Base-by-base conservation (phyloP, 2,797 vertebrate genomes). In the Sorex maritimensis region DNA sequence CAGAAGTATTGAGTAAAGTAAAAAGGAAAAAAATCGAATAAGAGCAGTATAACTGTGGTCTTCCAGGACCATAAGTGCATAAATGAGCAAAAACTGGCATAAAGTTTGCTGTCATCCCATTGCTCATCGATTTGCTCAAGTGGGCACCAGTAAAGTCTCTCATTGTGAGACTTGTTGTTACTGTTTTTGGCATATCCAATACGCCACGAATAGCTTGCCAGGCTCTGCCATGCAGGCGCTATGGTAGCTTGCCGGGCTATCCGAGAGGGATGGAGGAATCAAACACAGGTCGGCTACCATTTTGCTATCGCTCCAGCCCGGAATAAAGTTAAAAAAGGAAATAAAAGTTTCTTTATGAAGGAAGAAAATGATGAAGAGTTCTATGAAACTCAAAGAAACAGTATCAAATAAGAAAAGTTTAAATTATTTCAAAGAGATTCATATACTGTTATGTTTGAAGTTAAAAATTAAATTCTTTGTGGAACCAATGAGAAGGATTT, bases 311-410 rank as follows among this genome's bases (percentile, higher is more conserved):
- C 15, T 52, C 15, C 52, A 52, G 11, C 11, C 58, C 0, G 7
- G 87, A 84, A 46, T 49, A 2, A 52, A n/a, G 11, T 6, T 46
- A 61, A 55, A 11, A 49, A 85, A 4, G 4, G 4, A 5, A 68
- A 81, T 1, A n/a, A 30, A 14, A 46, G 34, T 13, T 65, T 81
- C 73, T 2, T 69, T 61, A 19, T 61, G 14, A 88, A 65, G 6
- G 61, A 81, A 44, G n/a, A 78, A 81, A 91, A 81, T 73, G 63
- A 93, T 63, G 4, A 93, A 71, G 4, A 80, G 5, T 55, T 89
- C 52, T 61, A n/a, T 7, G 55, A 63, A 88, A 78, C 11, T 14
- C n/a, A 61, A 24, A 4, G 23, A 84, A 68, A 86, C 0, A 38
- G 14, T 92, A 92, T 91, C 7, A 19, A 74, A 95, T 6, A 88